A percentile compares a stretch with the other conserved stretches of the same genome.
Conservation (phyloP, 1,140 invertebrate species). For the Whitmania pigra region DNA sequence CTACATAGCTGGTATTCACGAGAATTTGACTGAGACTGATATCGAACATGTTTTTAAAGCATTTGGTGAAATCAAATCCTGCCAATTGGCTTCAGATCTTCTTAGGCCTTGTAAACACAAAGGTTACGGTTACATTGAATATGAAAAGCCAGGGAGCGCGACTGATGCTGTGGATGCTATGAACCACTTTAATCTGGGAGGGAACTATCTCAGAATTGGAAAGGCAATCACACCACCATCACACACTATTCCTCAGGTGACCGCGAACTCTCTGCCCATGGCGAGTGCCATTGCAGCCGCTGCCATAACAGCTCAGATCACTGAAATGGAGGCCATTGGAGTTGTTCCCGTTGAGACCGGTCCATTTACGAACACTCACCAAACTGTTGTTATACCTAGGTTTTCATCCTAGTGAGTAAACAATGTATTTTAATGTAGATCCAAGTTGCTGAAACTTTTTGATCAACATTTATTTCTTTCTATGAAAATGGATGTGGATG, state of each 20-base stretch:
- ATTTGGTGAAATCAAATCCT: slow-evolving; percentile 7
- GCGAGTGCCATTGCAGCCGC: slow-evolving; percentile 88
- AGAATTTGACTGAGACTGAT: slow-evolving; percentile 87
- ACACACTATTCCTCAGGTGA: slow-evolving; percentile 2
- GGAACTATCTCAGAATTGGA: slow-evolving; percentile 85
- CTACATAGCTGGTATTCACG: slow-evolving; percentile 95
- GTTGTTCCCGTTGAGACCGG: background rate
- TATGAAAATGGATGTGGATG: no score
- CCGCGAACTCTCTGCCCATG: slow-evolving; percentile 71
- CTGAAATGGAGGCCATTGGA: slow-evolving; percentile 73
- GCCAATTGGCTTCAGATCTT: slow-evolving; percentile 2
- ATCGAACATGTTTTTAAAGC: slow-evolving; percentile 53
- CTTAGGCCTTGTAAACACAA: slow-evolving; percentile 11
- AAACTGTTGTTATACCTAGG: no score
- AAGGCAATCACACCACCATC: slow-evolving; percentile 45
- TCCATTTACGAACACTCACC: no score
- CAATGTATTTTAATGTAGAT: no score
- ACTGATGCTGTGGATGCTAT: slow-evolving; percentile 93
- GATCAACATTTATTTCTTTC: no score
- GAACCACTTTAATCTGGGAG: slow-evolving; percentile 97
- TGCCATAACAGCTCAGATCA: slow-evolving; percentile 92
- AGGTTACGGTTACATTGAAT: slow-evolving; percentile 97
- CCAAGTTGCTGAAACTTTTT: no score
- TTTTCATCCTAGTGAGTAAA: no score
- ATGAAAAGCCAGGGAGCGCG: slow-evolving; percentile 78